Conservation (phyloP, 2,888 invertebrate species). For the Scaptomyza parva region DNA sequence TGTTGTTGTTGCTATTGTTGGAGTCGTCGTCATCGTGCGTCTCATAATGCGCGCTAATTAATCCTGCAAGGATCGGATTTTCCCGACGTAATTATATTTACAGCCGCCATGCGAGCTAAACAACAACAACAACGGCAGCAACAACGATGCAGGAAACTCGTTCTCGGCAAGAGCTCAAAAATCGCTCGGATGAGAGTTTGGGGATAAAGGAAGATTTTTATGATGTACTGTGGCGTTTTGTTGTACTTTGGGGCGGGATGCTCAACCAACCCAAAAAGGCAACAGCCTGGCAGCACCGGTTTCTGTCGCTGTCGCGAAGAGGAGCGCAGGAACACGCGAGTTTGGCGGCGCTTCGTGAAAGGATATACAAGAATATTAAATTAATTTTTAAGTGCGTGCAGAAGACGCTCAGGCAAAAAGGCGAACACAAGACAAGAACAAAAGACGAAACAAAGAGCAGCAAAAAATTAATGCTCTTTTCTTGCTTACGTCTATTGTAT, state of each 20-base stretch:
- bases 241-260: conserved; percentile 20
- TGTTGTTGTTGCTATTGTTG: conserved; percentile 50
- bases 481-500: conserved; percentile 75
- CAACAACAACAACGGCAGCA: conserved; percentile 35
- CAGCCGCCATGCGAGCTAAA: conserved; percentile 78
- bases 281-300: conserved; percentile 50
- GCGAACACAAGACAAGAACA: not conserved
- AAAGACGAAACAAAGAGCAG: conserved; percentile 47
- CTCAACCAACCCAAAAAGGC: conserved; percentile 35
- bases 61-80: conserved; percentile 85
- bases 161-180: conserved; percentile 25
- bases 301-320: conserved; percentile 60
- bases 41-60: conserved; percentile 85
- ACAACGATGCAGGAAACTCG: conserved; percentile 25
- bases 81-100: conserved; percentile 82
- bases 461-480: conserved; percentile 67
- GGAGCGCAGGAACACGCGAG: conserved; percentile 74
- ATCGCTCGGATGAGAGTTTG: conserved; percentile 16
- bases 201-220: conserved; percentile 36
- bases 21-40: conserved; percentile 61
- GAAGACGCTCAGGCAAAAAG: conserved; percentile 38
- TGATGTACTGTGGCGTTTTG: conserved; percentile 55
- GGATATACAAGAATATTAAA: conserved; percentile 82
- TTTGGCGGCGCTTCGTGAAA: conserved; percentile 60
- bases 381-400: conserved; percentile 82